phyloP scores from a whole-genome alignment of 1,140 invertebrate species.

The Episyrphus balteatus region DNA sequence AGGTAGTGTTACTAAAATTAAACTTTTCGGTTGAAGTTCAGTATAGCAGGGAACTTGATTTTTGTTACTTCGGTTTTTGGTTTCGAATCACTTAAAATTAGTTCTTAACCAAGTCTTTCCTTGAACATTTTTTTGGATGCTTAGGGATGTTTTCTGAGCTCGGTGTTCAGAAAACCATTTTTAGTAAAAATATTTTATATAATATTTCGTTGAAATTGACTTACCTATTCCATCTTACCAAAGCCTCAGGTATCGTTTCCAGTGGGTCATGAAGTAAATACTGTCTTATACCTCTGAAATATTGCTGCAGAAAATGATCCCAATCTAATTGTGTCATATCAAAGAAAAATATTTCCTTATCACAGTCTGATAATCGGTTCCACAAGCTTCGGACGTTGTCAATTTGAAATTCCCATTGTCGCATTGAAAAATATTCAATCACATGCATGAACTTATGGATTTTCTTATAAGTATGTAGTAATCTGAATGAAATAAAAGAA shows the following conservation, averaged over 20 bases:
- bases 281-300: constrained; percentile 51
- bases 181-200: neutral
- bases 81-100: too few species aligned
- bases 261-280: constrained; percentile 63
- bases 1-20: too few species aligned
- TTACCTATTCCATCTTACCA: constrained; percentile 47
- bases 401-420: constrained; percentile 60
- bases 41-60: too few species aligned
- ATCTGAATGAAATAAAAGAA: constrained; percentile 33
- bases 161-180: neutral
- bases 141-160: neutral
- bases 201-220: neutral
- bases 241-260: constrained; percentile 48
- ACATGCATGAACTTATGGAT: constrained; percentile 60
- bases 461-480: constrained; percentile 61
- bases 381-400: constrained; percentile 49
- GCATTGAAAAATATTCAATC: constrained; percentile 59
- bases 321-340: constrained; percentile 56
- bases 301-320: constrained; percentile 51
- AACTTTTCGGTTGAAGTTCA: too few species aligned
- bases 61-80: too few species aligned
- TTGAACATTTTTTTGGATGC: too few species aligned
- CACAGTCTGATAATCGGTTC: constrained; percentile 42
- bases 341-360: constrained; percentile 55
- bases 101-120: too few species aligned